A percentile compares a stretch with the other conserved stretches of the same genome.
phyloP scores from a whole-genome alignment of 1,140 invertebrate species.

The Aradophagus sp. region DNA sequence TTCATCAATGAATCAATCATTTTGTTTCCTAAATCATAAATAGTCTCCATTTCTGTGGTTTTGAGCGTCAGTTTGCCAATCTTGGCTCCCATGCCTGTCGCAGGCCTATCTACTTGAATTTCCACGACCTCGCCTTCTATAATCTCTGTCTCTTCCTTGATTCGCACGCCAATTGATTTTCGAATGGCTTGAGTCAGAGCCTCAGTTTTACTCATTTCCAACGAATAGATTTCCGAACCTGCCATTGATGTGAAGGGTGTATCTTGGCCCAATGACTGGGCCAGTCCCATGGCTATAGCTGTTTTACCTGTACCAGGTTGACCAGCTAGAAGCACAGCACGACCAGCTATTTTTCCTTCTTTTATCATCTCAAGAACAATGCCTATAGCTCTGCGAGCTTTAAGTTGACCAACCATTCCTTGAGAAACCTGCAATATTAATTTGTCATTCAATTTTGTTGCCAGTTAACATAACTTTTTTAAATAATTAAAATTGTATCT shows the following conservation, averaged over 20 bases:
- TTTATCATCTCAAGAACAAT: slow-evolving; percentile 98
- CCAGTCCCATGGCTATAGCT: slow-evolving; percentile 96
- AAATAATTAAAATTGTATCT: too few relatives aligned
- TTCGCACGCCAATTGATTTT: slow-evolving; percentile 97
- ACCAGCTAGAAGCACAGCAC: slow-evolving; percentile 96
- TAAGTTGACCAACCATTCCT: slow-evolving; percentile 98
- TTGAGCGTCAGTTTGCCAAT: slow-evolving; percentile 96
- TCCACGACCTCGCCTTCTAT: slow-evolving; percentile 99
- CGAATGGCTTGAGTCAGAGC: slow-evolving; percentile 97
- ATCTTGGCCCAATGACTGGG: slow-evolving; percentile 93
- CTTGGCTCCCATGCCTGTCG: slow-evolving; percentile 92
- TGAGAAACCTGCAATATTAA: slow-evolving; percentile 82
- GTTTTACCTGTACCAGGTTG: slow-evolving; percentile 99
- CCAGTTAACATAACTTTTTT: too few relatives aligned
- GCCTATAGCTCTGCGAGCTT: slow-evolving; percentile 93
- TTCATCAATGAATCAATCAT: slow-evolving; percentile 98
- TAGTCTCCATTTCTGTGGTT: slow-evolving; percentile 99
- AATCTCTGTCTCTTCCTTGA: slow-evolving; percentile 99
- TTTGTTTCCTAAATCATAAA: slow-evolving; percentile 98
- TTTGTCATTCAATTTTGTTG: too few relatives aligned
- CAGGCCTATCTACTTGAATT: slow-evolving; percentile 95
- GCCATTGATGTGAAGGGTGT: slow-evolving; percentile 99
- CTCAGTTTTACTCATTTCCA: slow-evolving; percentile 99
- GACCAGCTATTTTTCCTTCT: slow-evolving; percentile 97
- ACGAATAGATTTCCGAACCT: slow-evolving; percentile 97